phyloP scores from a whole-genome alignment of 1,140 invertebrate genomes.

The Nebria ingens region DNA sequence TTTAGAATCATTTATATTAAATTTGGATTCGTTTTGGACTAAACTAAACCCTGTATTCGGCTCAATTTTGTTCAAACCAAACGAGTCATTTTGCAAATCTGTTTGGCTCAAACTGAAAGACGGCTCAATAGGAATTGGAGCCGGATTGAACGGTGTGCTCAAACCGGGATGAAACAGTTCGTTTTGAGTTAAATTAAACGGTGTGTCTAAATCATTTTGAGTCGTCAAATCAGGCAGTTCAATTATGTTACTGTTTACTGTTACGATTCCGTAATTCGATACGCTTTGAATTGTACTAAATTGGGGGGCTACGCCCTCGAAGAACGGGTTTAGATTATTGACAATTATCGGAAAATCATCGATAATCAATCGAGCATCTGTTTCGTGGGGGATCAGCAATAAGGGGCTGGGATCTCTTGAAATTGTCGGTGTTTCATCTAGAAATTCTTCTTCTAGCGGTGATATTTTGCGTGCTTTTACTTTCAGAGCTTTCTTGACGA shows the following conservation, averaged over 20 bases:
- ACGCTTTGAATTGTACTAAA: constrained; percentile 16
- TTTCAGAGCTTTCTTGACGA: constrained; percentile 36
- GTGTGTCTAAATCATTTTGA: neutral
- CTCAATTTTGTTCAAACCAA: too few species aligned
- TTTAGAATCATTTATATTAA: too few species aligned
- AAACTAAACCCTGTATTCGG: too few species aligned
- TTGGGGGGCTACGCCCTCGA: constrained; percentile 17
- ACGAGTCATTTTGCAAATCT: too few species aligned
- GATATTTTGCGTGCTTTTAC: constrained; percentile 29
- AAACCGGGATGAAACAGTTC: too few species aligned
- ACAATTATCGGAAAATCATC: neutral
- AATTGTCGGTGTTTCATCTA: constrained; percentile 9
- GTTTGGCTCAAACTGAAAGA: too few species aligned
- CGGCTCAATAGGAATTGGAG: neutral
- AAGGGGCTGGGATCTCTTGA: constrained; percentile 3
- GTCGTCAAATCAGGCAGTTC: constrained; percentile 14
- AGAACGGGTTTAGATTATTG: constrained; percentile 20
- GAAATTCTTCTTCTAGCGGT: constrained; percentile 21
- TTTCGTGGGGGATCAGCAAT: neutral
- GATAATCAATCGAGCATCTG: neutral
- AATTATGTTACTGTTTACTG: constrained; percentile 19
- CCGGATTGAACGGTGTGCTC: too few species aligned
- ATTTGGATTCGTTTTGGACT: neutral
- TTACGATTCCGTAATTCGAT: constrained; percentile 24
- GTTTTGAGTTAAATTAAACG: neutral